Evolutionary conservation across 2,113 vertebrate species (phyloP).

Genomic region (Zosterops borbonicus): DNA sequence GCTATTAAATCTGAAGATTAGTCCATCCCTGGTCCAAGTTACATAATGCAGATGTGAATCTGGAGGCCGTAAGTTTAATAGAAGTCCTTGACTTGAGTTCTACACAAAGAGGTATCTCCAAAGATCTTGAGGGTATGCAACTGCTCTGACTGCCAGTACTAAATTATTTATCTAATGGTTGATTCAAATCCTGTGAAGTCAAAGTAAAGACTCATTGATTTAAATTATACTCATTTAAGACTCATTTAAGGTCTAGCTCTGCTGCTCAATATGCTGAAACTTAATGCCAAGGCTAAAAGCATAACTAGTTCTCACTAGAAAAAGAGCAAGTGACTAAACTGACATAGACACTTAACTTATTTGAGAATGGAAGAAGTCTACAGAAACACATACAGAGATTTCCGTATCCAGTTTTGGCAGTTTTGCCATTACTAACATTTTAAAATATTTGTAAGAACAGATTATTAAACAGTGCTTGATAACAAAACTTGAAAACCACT

Average conservation of each 20-base stretch:
- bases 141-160: background rate
- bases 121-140: background rate
- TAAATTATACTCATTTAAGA: background rate
- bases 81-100: background rate
- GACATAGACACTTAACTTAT: background rate
- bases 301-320: background rate
- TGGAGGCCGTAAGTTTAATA: background rate
- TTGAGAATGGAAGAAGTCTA: background rate
- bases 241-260: background rate
- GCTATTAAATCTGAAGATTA: background rate
- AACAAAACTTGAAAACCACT: background rate
- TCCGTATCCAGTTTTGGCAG: background rate
- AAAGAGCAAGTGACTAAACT: background rate
- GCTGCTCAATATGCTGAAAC: background rate
- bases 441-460: background rate
- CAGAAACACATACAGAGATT: background rate
- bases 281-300: background rate
- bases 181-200: background rate
- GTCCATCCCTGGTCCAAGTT: background rate
- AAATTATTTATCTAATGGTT: background rate
- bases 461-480: background rate
- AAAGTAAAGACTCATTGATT: background rate
- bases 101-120: background rate
- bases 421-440: background rate
- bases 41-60: fast-evolving